These are phyloP conservation scores for Caranx melampygus DNA, from an alignment of 2,113 vertebrate species.

Conservation along the genomic window DNA sequence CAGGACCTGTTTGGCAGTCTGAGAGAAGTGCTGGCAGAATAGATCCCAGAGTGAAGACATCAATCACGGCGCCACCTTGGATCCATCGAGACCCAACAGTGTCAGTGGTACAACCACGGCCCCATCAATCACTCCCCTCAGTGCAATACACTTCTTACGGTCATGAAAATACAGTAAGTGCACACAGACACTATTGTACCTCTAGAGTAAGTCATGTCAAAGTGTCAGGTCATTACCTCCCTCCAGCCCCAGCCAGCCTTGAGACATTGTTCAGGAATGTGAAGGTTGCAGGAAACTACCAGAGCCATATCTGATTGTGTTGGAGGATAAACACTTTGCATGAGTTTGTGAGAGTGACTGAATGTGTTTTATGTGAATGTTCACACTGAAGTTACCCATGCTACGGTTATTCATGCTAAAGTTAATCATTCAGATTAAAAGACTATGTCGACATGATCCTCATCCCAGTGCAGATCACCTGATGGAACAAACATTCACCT, in stretches of 20 bases:
- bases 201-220: background rate
- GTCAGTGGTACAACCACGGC: constrained; percentile 31
- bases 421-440: too few species aligned
- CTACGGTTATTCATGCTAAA: too few species aligned
- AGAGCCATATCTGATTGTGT: background rate
- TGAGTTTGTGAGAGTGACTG: background rate
- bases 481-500: too few species aligned
- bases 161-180: constrained; percentile 19
- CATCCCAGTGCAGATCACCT: too few species aligned
- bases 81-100: constrained; percentile 17
- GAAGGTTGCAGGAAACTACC: background rate
- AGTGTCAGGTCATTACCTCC: constrained; percentile 7
- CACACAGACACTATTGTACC: background rate
- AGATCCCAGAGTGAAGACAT: constrained; percentile 30
- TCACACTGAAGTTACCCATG: too few species aligned
- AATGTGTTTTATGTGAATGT: too few species aligned
- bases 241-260: background rate
- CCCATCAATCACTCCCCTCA: constrained; percentile 52
- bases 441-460: background rate
- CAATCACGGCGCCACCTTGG: constrained; percentile 23
- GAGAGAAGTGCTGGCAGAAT: constrained; percentile 27
- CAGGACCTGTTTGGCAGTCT: constrained; percentile 17
- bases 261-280: background rate
- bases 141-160: constrained; percentile 3
- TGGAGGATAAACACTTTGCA: background rate